Percentiles rank a stretch among this genome's conserved stretches.
Conservation (phyloP, 2,888 invertebrate genomes). For the Idaea dimidiata region DNA sequence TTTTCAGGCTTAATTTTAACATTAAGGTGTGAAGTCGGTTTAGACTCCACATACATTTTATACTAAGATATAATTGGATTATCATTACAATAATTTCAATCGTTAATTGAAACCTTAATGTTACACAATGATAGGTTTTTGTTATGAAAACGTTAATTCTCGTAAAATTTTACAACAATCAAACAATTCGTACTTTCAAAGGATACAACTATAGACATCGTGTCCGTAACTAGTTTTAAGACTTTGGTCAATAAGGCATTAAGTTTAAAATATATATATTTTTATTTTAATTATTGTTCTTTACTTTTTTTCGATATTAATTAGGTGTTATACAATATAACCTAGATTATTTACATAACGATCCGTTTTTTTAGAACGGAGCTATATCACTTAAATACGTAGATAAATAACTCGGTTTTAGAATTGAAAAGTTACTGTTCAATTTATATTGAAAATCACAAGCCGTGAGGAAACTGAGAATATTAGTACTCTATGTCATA, state of each 20-base stretch:
- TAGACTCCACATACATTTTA: slow-evolving; percentile 19
- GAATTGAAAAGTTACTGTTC: too few relatives aligned
- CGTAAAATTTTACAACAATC: slow-evolving; percentile 76
- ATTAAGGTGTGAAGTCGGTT: slow-evolving; percentile 3
- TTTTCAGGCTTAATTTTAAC: background rate
- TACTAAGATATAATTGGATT: slow-evolving; percentile 49
- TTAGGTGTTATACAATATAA: slow-evolving; percentile 59
- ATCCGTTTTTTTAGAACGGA: slow-evolving; percentile 28
- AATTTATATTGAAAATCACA: too few relatives aligned
- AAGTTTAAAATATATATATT: slow-evolving; percentile 76
- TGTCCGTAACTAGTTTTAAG: slow-evolving; percentile 79
- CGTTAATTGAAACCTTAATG: slow-evolving; percentile 39
- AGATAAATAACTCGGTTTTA: slow-evolving; percentile 28
- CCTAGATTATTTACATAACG: slow-evolving; percentile 72
- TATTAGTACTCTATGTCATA: too few relatives aligned
- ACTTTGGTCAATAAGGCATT: slow-evolving; percentile 82
- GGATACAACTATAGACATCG: slow-evolving; percentile 59
- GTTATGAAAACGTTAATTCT: slow-evolving; percentile 62
- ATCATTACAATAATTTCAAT: slow-evolving; percentile 41
- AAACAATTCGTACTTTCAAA: slow-evolving; percentile 69
- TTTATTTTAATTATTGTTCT: slow-evolving; percentile 79
- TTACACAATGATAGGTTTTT: slow-evolving; percentile 67
- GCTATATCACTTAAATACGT: slow-evolving; percentile 10
- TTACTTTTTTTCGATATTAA: slow-evolving; percentile 72
- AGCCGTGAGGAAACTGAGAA: too few relatives aligned